phyloP scores from a whole-genome alignment of 2,113 vertebrate species.

The Herpetotheres cachinnans region DNA sequence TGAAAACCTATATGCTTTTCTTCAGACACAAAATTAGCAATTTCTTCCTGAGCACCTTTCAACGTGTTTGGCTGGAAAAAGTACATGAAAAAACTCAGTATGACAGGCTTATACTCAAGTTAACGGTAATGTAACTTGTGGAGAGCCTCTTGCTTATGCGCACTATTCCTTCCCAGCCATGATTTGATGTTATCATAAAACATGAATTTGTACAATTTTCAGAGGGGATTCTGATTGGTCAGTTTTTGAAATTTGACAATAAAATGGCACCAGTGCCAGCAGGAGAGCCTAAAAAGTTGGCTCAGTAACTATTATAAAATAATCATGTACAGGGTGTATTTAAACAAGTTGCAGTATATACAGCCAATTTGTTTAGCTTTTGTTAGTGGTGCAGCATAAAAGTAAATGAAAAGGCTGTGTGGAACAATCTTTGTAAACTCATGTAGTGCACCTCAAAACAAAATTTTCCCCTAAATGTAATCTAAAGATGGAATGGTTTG shows the following conservation, averaged over 20 bases:
- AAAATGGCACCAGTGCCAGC: not conserved
- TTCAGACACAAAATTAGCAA: slow-evolving; percentile 98
- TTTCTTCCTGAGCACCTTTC: slow-evolving; percentile 98
- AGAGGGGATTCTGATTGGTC: slow-evolving; percentile 86
- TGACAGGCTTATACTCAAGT: slow-evolving; percentile 96
- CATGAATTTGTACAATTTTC: slow-evolving; percentile 80
- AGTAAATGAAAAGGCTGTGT: not conserved
- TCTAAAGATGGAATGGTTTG: not conserved
- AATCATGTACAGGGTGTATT: not conserved
- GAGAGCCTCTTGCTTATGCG: slow-evolving; percentile 73
- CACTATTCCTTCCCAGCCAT: slow-evolving; percentile 75
- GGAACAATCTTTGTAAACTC: not conserved
- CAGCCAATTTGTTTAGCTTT: not conserved
- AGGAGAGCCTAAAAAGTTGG: not conserved
- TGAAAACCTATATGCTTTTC: slow-evolving; percentile 90
- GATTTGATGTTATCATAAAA: slow-evolving; percentile 73
- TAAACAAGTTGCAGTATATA: not conserved
- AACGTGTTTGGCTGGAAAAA: slow-evolving; percentile 95
- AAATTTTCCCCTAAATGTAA: not conserved
- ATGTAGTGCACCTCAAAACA: not conserved
- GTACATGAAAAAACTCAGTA: slow-evolving; percentile 94
- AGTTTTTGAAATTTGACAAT: slow-evolving; percentile 57
- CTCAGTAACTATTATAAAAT: not conserved
- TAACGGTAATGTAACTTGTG: slow-evolving; percentile 93
- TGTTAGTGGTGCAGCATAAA: not conserved